Evolutionary conservation across 2,888 invertebrate genomes (phyloP).

Genomic region (Chloroclysta siterata): DNA sequence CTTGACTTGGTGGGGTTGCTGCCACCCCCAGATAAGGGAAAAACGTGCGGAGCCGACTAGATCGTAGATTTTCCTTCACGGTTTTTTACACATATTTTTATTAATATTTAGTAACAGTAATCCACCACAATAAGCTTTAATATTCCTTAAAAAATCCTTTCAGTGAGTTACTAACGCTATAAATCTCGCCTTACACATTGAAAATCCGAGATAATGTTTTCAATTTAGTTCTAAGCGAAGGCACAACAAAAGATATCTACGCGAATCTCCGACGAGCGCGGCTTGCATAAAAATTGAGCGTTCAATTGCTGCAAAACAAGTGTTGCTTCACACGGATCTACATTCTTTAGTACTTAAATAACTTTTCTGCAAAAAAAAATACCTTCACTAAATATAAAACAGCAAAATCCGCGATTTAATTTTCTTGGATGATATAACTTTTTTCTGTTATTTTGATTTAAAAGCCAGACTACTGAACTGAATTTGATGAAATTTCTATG

Average conservation of each 20-base stretch:
- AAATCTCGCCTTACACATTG: conserved; percentile 1
- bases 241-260: conserved; percentile 8
- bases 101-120: not conserved
- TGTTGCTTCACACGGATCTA: not conserved
- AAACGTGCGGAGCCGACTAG: too few species aligned
- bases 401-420: too few species aligned
- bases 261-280: not conserved
- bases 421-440: too few species aligned
- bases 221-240: conserved; percentile 10
- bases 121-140: not conserved
- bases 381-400: too few species aligned
- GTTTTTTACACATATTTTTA: too few species aligned
- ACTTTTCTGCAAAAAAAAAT: too few species aligned
- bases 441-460: too few species aligned
- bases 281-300: conserved; percentile 20
- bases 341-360: not conserved
- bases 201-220: conserved; percentile 8
- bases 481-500: too few species aligned
- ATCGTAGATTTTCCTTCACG: too few species aligned
- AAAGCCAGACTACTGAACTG: too few species aligned
- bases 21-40: too few species aligned
- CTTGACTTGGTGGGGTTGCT: too few species aligned
- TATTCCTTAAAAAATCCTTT: not conserved
- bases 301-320: conserved; percentile 13
- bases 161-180: not conserved